Evolutionary conservation across 2,113 vertebrate species (phyloP).

Genomic region (Ibidorhyncha struthersii): DNA sequence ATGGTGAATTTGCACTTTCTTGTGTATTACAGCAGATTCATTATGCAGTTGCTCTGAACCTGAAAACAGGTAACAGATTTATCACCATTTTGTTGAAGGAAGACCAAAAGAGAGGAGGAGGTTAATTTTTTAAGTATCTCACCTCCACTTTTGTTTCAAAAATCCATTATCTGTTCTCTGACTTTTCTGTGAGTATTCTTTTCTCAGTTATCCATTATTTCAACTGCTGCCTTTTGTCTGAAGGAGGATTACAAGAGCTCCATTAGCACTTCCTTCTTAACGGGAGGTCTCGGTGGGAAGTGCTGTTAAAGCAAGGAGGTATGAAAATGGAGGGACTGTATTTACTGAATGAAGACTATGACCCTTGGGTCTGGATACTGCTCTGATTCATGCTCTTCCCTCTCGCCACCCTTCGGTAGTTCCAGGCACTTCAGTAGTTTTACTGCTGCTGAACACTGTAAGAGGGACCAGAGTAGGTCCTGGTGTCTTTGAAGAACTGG

Average conservation of each 20-base stretch:
- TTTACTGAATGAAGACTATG: constrained; percentile 2
- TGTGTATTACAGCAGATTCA: not conserved
- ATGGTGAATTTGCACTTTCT: not conserved
- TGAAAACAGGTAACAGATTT: constrained; percentile 28
- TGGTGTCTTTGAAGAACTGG: not conserved
- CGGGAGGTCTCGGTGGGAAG: not conserved
- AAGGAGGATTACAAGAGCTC: not conserved
- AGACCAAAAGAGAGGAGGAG: not conserved
- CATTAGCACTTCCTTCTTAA: constrained; percentile 30
- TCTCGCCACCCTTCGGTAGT: not conserved
- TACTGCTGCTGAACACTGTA: not conserved
- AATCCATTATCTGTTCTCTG: constrained; percentile 8
- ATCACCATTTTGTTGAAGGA: constrained; percentile 8
- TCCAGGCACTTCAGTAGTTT: not conserved
- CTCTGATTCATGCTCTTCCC: not conserved
- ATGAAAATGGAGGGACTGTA: not conserved
- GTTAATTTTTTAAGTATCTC: constrained; percentile 15
- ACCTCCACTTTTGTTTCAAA: constrained; percentile 3
- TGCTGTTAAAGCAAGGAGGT: not conserved
- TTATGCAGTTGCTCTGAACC: constrained; percentile 13
- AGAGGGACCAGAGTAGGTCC: not conserved
- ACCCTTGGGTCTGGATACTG: not conserved
- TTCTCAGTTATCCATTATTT: not conserved
- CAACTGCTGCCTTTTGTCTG: not conserved
- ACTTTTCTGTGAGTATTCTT: not conserved